These are phyloP conservation scores for Leptinotarsa rubiginosa DNA, from an alignment of 2,888 invertebrate species.

Conservation along the genomic window DNA sequence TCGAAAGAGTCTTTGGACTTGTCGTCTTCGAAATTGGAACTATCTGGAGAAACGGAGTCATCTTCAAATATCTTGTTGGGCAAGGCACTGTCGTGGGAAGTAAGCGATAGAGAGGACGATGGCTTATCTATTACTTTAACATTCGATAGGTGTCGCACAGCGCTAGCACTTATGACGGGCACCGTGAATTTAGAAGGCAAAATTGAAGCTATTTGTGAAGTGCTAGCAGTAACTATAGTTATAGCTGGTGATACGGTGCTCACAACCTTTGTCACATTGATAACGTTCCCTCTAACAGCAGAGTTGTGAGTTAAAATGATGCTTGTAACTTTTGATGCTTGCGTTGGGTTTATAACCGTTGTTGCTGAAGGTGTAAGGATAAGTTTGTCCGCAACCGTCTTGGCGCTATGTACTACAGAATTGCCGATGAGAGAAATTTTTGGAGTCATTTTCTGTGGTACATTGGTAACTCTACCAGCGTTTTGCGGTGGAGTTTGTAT, in stretches of 20 bases:
- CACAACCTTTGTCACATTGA: slow-evolving; percentile 61
- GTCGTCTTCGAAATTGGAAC: slow-evolving; percentile 65
- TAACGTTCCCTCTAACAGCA: slow-evolving; percentile 55
- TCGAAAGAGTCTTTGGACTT: slow-evolving; percentile 59
- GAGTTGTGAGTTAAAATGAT: slow-evolving; percentile 60
- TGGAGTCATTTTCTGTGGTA: slow-evolving; percentile 49
- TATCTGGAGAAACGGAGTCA: slow-evolving; percentile 74
- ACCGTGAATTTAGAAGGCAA: slow-evolving; percentile 62
- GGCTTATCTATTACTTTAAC: slow-evolving; percentile 67
- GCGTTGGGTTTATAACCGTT: slow-evolving; percentile 56
- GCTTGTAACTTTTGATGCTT: slow-evolving; percentile 56
- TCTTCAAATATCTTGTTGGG: slow-evolving; percentile 78
- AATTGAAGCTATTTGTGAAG: slow-evolving; percentile 63
- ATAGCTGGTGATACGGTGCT: slow-evolving; percentile 60
- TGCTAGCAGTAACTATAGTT: slow-evolving; percentile 63
- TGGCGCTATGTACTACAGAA: slow-evolving; percentile 49
- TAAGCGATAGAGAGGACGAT: slow-evolving; percentile 67
- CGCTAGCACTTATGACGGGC: slow-evolving; percentile 65
- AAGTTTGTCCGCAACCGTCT: slow-evolving; percentile 51
- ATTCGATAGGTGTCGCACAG: slow-evolving; percentile 64
- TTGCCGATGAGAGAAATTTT: slow-evolving; percentile 56
- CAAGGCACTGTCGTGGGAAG: slow-evolving; percentile 72
- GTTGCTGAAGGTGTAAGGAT: slow-evolving; percentile 55
- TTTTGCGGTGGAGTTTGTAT: slow-evolving; percentile 37
- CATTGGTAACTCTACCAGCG: slow-evolving; percentile 42